Evolutionary conservation across 2,797 vertebrate genomes (phyloP), one percentile per base, ranked within the genome.

Genomic region (Pipistrellus pygmaeus): DNA sequence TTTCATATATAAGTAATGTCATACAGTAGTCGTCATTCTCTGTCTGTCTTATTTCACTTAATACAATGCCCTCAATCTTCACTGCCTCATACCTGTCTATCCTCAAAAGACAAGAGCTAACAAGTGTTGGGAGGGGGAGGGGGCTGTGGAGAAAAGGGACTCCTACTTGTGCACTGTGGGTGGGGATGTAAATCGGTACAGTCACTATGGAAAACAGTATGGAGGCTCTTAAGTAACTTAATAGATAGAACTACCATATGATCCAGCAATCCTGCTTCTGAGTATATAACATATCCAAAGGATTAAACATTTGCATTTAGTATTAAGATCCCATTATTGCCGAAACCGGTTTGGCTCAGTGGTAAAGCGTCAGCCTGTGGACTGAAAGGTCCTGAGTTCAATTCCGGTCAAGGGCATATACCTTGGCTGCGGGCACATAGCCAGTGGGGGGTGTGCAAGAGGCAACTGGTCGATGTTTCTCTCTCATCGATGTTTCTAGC

Each of bases 21-120:
- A 27, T 38, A 53, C 18, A 21, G 21, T 76, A 32, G 17, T 64
- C 90, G 55, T 77, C 60, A 84, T 93, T 88, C 77, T 68, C 30
- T 81, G 20, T 62, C 76, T 76, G 30, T 68, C 82, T 83, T 84
- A 77, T 83, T 93, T 75, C 38, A 69, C 14, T 76, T 76, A 83
- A n/a, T 27, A 44, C 32, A 85, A 64, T 53, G 44, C 6, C 30
- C 13, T 85, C 15, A 15, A 72, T 13, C 17, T 46, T n/a, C 15
- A 23, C 21, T 44, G 46, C 18, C 30, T 71, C 11, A 53, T 41
- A 90, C 6, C 8, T 60, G 25, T 85, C 69, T 75, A 46, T 88
- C 38, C 66, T 23, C 12, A 88, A 82, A 88, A 76, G 21, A 38
- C 5, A 73, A 82, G 35, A 81, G 44, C 48, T 48, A 35, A 78